Evolutionary conservation across 2,797 vertebrate species (phyloP), one percentile per base, ranked within the genome.

Genomic region (Falco rusticolus): DNA sequence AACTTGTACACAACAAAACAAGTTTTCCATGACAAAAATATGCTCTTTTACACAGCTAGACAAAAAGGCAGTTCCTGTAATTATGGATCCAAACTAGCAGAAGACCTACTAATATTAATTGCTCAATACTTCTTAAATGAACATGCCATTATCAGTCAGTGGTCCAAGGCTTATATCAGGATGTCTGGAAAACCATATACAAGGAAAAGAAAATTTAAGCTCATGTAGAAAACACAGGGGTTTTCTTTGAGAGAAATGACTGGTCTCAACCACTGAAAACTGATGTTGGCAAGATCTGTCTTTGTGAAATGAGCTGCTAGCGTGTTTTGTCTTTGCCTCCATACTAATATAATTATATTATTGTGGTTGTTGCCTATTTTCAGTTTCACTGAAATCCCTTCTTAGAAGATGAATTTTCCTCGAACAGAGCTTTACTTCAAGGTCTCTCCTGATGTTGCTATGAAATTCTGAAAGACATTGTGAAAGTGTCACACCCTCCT

Each of bases 21-120:
- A 5, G 0, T 25, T 57, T 61, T 39, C 14, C 24, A 25, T 41
- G 15, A 59, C 2, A 53, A 53, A 81, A 28, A 24, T 26, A 28
- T 2, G 4, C 0, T 60, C 5, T 60, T 10, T 60, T 54, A 29
- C 3, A 15, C 13, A 14, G 5, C 3, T 39, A 41, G 6, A 74
- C 16, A 57, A 81, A 90, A 93, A 81, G 3, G 5, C 13, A 39
- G 8, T 43, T 84, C 3, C 34, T 63, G 19, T 25, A 63, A 47
- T 31, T 69, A 29, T 61, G 53, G 53, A 39, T 11, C 29, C 21
- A 60, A 66, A 68, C 2, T 13, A 48, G 10, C 29, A 70, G 7
- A 13, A 83, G 31, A 57, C 4, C 21, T 43, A 39, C 4, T 59
- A 54, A 31, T 37, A 45, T 5, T 45, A 51, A 45, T 70, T 93